Evolutionary conservation across 2,888 invertebrate genomes (phyloP).

Genomic region (Lathronympha strigana): DNA sequence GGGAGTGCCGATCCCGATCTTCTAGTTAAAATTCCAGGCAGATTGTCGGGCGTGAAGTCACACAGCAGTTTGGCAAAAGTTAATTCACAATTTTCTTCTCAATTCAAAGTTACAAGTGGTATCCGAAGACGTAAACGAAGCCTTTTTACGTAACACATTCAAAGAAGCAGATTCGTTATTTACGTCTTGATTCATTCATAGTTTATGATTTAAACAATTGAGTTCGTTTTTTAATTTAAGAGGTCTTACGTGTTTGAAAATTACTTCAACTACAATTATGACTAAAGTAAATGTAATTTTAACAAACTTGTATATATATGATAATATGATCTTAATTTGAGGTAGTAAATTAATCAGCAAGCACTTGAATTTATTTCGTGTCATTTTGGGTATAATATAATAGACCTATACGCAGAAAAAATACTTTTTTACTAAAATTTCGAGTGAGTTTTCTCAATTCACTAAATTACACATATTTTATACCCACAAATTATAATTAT

Average conservation of each 20-base stretch:
- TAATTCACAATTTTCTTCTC: conserved; percentile 72
- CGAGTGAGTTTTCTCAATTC: too few relatives aligned
- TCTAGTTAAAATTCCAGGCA: conserved; percentile 77
- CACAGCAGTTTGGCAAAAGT: conserved; percentile 70
- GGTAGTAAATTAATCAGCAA: too few relatives aligned
- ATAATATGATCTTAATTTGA: too few relatives aligned
- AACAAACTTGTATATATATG: too few relatives aligned
- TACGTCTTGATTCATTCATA: neutral
- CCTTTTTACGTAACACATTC: conserved; percentile 2
- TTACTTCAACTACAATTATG: too few relatives aligned
- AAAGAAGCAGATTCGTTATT: neutral
- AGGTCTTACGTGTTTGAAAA: neutral
- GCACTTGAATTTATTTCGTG: too few relatives aligned
- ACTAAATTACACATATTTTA: too few relatives aligned
- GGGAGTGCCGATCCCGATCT: conserved; percentile 77
- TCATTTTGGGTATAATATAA: too few relatives aligned
- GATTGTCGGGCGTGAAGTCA: conserved; percentile 69
- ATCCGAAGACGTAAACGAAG: conserved; percentile 42
- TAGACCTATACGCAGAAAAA: too few relatives aligned
- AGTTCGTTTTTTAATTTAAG: neutral
- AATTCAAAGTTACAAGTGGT: conserved; percentile 56
- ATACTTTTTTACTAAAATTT: too few relatives aligned
- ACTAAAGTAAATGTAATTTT: too few relatives aligned
- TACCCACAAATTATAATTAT: too few relatives aligned
- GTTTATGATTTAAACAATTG: neutral